phyloP scores from a whole-genome alignment of 2,888 invertebrate genomes.

The Phengaris alcon region DNA sequence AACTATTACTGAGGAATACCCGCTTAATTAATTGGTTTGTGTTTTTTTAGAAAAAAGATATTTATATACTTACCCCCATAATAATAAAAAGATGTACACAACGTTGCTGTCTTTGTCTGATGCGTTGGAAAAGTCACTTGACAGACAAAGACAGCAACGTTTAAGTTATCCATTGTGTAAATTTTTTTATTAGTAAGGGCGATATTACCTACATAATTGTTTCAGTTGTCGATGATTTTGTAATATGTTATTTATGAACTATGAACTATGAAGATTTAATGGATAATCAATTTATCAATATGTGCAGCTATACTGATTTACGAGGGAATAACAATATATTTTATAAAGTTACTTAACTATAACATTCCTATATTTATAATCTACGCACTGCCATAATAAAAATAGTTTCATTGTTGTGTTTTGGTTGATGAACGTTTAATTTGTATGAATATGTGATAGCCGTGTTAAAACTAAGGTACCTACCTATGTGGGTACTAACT shows the following conservation, averaged over 20 bases:
- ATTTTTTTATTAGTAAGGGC: too few relatives aligned
- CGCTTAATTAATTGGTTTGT: too few relatives aligned
- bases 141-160: too few relatives aligned
- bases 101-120: too few relatives aligned
- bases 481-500: background rate
- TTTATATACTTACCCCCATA: too few relatives aligned
- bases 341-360: background rate
- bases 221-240: background rate
- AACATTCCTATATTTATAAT: conserved; percentile 23
- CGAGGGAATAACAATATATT: background rate
- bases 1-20: too few relatives aligned
- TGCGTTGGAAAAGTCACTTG: too few relatives aligned
- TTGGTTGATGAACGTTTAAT: conserved; percentile 5
- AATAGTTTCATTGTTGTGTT: conserved; percentile 16
- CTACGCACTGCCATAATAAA: conserved; percentile 21
- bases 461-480: background rate
- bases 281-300: background rate
- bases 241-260: background rate
- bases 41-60: too few relatives aligned
- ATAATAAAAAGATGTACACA: too few relatives aligned
- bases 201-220: too few relatives aligned
- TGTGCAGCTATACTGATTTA: background rate
- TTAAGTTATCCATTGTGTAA: too few relatives aligned
- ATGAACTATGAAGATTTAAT: background rate
- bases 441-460: background rate